Evolutionary conservation across 2,888 invertebrate species (phyloP), one percentile per base, ranked within the genome.

Genomic region (Phengaris alcon): DNA sequence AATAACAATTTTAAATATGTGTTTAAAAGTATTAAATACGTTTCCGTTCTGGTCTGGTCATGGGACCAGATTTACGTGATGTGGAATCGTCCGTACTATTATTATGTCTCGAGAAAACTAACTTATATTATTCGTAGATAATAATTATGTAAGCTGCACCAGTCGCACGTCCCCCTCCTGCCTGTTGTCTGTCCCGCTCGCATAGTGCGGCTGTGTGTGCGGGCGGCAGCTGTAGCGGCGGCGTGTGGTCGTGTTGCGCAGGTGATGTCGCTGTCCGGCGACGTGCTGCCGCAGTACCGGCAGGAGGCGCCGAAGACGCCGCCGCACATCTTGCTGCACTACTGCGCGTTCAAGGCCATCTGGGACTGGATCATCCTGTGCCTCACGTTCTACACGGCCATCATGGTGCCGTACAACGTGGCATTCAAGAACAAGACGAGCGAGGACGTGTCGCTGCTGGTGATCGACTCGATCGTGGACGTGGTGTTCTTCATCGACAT

Each of bases 331-430:
- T 96, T 99, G 84, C 96, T 99, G 85, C 99, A 99, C 95, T 99
- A 99, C 95, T 99, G 99, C 95, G 98, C 99, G 87, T 99, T 99
- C 95, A 98, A 99, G 95, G 97, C 98, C 85, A 98, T 98, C 90
- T 99, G 99, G 99, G 99, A 99, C 95, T 99, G 99, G 99, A 98
- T 99, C 93, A 99, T 99, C 91, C 96, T 99, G 84, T 98, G 98
- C 94, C 96, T 99, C 90, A 99, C 99, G 85, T 99, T 99, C 95
- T 99, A 99, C 95, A 99, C 99, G 83, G 99, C 98, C 88, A 98
- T 99, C 91, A 96, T 96, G 98, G 99, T 99, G 87, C 99, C 99
- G 82, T 99, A 99, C 95, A 99, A 99, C 94, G 99, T 99, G 87
- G 99, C 99, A 90, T 99, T 99, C 95, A 99, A 99, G 95, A 99